These are phyloP conservation scores for Haemorhous mexicanus DNA, from an alignment of 2,113 vertebrate species.

Conservation along the genomic window DNA sequence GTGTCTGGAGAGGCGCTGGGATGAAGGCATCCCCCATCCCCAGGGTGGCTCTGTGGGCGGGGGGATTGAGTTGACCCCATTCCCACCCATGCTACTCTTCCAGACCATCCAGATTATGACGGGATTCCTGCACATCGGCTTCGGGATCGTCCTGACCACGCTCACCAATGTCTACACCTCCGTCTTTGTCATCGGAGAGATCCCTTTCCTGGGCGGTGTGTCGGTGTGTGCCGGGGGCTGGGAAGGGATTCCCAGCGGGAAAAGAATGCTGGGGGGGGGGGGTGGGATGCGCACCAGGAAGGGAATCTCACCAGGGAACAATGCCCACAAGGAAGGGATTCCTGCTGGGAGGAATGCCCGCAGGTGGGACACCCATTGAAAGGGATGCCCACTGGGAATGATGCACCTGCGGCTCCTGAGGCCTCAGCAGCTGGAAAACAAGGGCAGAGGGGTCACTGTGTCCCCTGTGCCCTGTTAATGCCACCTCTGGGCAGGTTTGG, in stretches of 20 bases:
- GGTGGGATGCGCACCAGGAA: not conserved
- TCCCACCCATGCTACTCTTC: not conserved
- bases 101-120: conserved; percentile 64
- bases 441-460: not conserved
- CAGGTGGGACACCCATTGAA: not conserved
- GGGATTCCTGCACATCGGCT: conserved; percentile 58
- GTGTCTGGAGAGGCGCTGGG: not conserved
- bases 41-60: no score
- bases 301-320: not conserved
- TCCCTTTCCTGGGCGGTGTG: conserved; percentile 54
- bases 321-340: not conserved
- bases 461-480: not conserved
- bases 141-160: conserved; percentile 44
- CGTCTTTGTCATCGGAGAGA: conserved; percentile 43
- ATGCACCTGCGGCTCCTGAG: fast-evolving
- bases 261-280: not conserved
- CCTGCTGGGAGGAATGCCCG: not conserved
- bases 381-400: not conserved
- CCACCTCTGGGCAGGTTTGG: not conserved
- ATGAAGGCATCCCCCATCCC: not conserved
- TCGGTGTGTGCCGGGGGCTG: not conserved
- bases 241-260: not conserved
- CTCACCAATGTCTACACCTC: conserved; percentile 47
- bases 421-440: not conserved
- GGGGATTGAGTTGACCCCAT: not conserved